Conservation (phyloP, 2,888 invertebrate genomes). For the Philaethria dido region DNA sequence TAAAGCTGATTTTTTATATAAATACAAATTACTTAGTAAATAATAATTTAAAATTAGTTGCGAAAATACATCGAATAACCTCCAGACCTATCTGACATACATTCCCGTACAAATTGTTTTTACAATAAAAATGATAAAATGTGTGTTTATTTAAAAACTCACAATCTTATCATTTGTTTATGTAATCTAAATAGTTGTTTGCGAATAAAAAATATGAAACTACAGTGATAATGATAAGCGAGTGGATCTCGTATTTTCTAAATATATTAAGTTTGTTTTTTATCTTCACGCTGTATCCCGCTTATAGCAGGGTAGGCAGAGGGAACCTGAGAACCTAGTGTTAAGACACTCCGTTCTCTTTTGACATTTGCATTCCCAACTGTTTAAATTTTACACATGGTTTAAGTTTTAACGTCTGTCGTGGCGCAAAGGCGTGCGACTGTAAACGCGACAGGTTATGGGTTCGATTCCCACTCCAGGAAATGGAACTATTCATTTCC, state of each 20-base stretch:
- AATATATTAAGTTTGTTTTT: slow-evolving; percentile 7
- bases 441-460: too few relatives aligned
- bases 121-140: slow-evolving; percentile 31
- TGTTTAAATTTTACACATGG: too few relatives aligned
- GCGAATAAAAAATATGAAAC: slow-evolving; percentile 45
- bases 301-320: too few relatives aligned
- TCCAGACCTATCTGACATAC: slow-evolving; percentile 32
- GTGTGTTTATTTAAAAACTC: slow-evolving; percentile 38
- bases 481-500: too few relatives aligned
- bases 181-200: slow-evolving; percentile 44
- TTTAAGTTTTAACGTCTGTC: too few relatives aligned
- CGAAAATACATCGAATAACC: slow-evolving; percentile 17
- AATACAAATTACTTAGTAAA: neutral
- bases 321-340: too few relatives aligned
- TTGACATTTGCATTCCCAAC: too few relatives aligned
- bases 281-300: too few relatives aligned
- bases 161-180: slow-evolving; percentile 46
- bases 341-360: too few relatives aligned
- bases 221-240: slow-evolving; percentile 34
- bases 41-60: neutral
- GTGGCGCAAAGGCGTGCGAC: too few relatives aligned
- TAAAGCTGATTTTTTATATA: too few relatives aligned
- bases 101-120: slow-evolving; percentile 30
- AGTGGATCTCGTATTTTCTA: slow-evolving; percentile 14
- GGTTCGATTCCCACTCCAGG: too few relatives aligned